Percentiles rank a stretch among this genome's conserved stretches.
Evolutionary conservation across 1,140 invertebrate species (phyloP).

Genomic region (Diorhabda elongata): DNA sequence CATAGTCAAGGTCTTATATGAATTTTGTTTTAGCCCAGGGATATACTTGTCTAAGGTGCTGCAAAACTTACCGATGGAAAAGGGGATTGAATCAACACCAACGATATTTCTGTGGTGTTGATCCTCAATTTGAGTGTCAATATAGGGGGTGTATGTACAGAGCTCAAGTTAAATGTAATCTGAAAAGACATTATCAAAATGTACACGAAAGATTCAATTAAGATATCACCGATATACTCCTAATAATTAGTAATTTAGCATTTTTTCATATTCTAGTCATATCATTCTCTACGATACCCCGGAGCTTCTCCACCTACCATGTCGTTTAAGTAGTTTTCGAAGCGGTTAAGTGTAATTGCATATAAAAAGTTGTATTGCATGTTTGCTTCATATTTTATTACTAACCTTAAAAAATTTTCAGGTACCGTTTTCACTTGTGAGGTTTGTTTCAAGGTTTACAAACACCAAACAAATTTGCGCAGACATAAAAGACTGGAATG

Average conservation of each 20-base stretch:
- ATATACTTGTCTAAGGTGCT: background rate
- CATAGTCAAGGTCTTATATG: no score
- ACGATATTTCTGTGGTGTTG: background rate
- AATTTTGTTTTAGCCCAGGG: no score
- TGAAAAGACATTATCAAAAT: background rate
- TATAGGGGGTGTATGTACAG: background rate
- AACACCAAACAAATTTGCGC: constrained; percentile 35
- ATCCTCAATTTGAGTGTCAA: background rate
- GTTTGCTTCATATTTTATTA: background rate
- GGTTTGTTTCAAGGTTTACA: constrained; percentile 28
- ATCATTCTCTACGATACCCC: no score
- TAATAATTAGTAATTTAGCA: no score
- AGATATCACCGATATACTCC: no score
- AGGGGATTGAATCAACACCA: background rate
- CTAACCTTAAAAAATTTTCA: background rate
- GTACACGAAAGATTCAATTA: no score
- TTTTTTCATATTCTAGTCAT: no score
- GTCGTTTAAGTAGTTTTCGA: no score
- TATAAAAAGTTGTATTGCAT: background rate
- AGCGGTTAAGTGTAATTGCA: no score
- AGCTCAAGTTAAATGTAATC: background rate
- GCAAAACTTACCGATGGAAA: background rate
- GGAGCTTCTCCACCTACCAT: no score
- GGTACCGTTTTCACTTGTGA: background rate
- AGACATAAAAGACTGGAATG: constrained; percentile 73